A percentile compares a stretch with the other conserved stretches of the same genome.
These are phyloP conservation scores for Perizoma flavofasciatum DNA, from an alignment of 2,888 invertebrate species.

Conservation along the genomic window DNA sequence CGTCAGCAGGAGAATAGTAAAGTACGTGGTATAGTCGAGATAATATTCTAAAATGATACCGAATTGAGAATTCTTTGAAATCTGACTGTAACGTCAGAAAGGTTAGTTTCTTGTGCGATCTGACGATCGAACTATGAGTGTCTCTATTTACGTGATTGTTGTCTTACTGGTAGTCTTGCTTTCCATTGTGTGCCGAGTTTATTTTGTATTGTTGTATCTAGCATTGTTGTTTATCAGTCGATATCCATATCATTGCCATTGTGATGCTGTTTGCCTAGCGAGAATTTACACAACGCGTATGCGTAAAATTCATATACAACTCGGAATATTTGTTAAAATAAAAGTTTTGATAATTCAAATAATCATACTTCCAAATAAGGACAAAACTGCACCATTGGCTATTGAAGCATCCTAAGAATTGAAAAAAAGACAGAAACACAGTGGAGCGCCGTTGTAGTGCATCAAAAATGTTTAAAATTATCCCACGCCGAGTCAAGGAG, in stretches of 20 bases:
- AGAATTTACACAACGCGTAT: not conserved
- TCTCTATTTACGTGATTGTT: not conserved
- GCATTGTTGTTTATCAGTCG: conserved; percentile 13
- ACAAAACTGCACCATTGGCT: conserved; percentile 23
- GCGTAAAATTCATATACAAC: too few species aligned
- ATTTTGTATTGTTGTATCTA: not conserved
- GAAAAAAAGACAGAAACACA: conserved; percentile 46
- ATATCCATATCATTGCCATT: conserved; percentile 12
- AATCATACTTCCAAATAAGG: conserved; percentile 22
- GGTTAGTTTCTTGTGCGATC: too few species aligned
- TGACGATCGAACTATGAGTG: not conserved
- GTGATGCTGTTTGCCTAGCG: not conserved
- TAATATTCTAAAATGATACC: too few species aligned
- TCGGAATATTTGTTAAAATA: too few species aligned
- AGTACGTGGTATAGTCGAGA: too few species aligned
- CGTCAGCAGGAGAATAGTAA: too few species aligned
- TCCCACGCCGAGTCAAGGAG: conserved; percentile 55
- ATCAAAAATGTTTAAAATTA: conserved; percentile 76
- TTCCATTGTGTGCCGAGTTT: conserved; percentile 12
- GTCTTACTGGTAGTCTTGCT: conserved; percentile 8
- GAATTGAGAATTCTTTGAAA: too few species aligned
- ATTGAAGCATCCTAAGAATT: conserved; percentile 33
- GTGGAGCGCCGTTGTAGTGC: conserved; percentile 49
- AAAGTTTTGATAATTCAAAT: not conserved
- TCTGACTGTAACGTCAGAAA: too few species aligned